These are phyloP conservation scores for Phaenicophaeus curvirostris DNA, from an alignment of 2,797 vertebrate genomes.

Conservation along the genomic window DNA sequence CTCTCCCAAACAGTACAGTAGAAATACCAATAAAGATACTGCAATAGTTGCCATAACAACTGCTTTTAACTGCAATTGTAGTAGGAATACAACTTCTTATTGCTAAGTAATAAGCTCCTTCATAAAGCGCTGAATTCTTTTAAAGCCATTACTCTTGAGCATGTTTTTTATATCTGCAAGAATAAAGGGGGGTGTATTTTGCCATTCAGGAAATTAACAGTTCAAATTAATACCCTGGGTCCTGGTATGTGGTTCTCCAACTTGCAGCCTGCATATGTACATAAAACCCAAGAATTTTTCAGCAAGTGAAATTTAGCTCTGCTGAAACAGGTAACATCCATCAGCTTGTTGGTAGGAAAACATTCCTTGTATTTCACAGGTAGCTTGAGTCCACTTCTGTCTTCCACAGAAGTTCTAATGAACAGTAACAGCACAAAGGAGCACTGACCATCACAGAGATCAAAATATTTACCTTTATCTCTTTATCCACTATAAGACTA, in stretches of 20 bases:
- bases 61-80: not conserved
- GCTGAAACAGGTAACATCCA: not conserved
- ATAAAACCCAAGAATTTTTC: not conserved
- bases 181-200: not conserved
- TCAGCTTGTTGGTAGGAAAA: not conserved
- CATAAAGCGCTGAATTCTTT: not conserved
- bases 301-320: not conserved
- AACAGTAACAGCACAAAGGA: not conserved
- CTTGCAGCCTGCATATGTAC: not conserved
- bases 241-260: not conserved
- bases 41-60: slow-evolving; percentile 58
- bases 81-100: not conserved
- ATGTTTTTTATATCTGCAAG: not conserved
- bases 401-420: not conserved
- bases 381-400: not conserved
- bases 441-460: not conserved
- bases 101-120: not conserved
- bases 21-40: not conserved
- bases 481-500: not conserved
- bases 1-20: not conserved
- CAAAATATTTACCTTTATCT: not conserved
- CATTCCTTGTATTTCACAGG: not conserved
- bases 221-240: not conserved
- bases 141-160: not conserved
- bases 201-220: not conserved